Percentiles rank a stretch among this genome's conserved stretches.
phyloP scores from a whole-genome alignment of 1,140 invertebrate genomes.

The Holotrichia oblita region DNA sequence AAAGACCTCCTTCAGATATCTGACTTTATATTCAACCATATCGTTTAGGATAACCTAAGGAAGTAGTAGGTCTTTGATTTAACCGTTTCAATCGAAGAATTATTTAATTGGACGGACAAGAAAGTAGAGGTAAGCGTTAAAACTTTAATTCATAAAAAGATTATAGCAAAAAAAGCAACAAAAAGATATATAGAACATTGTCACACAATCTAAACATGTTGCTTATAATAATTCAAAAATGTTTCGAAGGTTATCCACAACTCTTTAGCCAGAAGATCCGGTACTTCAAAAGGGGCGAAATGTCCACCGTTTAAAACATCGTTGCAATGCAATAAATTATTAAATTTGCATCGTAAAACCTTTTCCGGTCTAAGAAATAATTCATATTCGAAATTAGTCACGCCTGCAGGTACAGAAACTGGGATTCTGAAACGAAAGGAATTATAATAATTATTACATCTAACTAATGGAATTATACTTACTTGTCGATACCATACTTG shows the following conservation, averaged over 20 bases:
- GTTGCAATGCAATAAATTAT: conserved; percentile 28
- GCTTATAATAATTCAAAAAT: conserved; percentile 32
- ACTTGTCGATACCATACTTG: neutral
- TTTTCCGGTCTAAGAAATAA: conserved; percentile 22
- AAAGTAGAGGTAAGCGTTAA: too few species aligned
- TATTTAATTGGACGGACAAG: too few species aligned
- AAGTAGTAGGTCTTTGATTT: too few species aligned
- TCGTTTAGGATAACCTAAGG: too few species aligned
- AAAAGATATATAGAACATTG: too few species aligned
- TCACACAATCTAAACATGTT: neutral
- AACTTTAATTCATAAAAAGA: too few species aligned
- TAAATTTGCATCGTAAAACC: conserved; percentile 31
- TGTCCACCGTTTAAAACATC: conserved; percentile 38
- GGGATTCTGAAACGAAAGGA: conserved; percentile 34
- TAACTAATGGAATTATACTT: neutral
- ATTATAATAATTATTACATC: neutral
- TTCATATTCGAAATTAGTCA: conserved; percentile 30
- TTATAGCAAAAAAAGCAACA: too few species aligned
- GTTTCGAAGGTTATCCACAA: conserved; percentile 31
- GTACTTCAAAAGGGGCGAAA: conserved; percentile 44
- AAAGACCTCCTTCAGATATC: too few species aligned
- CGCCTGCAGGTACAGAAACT: conserved; percentile 17
- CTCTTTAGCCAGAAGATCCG: conserved; percentile 35
- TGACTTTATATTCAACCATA: neutral
- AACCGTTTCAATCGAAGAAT: too few species aligned